Conservation (phyloP, 2,113 vertebrate species). For the Hippolais icterina region DNA sequence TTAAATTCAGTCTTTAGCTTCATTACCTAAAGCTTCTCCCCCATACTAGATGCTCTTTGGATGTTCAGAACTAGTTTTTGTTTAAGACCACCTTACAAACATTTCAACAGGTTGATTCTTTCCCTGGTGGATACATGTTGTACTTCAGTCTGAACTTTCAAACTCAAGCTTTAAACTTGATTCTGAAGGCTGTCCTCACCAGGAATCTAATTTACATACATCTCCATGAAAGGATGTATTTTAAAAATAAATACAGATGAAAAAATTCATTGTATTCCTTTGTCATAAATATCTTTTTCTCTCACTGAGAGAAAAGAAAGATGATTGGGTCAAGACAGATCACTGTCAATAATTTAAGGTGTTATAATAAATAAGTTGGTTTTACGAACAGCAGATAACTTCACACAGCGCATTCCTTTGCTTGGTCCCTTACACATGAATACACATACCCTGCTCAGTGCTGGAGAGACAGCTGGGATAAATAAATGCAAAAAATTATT, state of each 20-base stretch:
- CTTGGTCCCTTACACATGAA: background rate
- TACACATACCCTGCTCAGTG: background rate
- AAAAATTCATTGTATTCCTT: background rate
- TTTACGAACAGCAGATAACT: background rate
- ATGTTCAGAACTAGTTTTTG: background rate
- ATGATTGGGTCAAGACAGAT: background rate
- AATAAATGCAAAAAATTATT: background rate
- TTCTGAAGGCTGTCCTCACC: background rate
- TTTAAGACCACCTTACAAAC: background rate
- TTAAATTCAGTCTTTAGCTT: slow-evolving; percentile 40
- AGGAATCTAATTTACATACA: background rate
- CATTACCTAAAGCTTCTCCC: background rate
- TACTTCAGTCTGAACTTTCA: background rate
- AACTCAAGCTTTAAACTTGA: background rate
- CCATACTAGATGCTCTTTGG: background rate
- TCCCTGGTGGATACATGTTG: background rate
- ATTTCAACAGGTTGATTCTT: background rate
- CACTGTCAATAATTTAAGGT: background rate
- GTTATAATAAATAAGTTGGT: background rate
- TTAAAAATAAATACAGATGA: background rate
- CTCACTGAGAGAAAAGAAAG: background rate
- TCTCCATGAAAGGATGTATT: background rate
- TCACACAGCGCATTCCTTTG: background rate
- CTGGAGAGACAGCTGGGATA: background rate
- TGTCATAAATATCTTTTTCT: background rate